Conservation (phyloP, 2,888 invertebrate genomes). For the Zygaena filipendulae region DNA sequence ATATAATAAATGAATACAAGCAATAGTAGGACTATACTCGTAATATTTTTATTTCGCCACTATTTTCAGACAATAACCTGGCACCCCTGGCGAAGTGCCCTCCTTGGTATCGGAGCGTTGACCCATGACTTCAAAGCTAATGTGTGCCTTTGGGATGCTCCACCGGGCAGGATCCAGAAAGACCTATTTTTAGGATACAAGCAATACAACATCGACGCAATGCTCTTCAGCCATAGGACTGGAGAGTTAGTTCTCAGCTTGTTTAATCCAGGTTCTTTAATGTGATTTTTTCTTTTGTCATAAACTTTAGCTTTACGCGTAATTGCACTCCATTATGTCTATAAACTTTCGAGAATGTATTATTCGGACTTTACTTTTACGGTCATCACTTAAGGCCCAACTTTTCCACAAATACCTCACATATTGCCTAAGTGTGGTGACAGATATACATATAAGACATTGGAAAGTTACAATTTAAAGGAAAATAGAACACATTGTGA, state of each 20-base stretch:
- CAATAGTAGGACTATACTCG: too few species aligned
- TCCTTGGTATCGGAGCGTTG: slow-evolving; percentile 39
- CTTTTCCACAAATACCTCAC: too few species aligned
- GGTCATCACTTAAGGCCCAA: too few species aligned
- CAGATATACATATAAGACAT: too few species aligned
- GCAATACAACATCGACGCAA: slow-evolving; percentile 36
- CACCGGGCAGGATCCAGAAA: slow-evolving; percentile 23
- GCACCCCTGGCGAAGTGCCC: slow-evolving; percentile 58
- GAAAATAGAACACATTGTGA: too few species aligned
- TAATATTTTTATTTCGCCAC: too few species aligned
- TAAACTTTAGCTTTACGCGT: background rate
- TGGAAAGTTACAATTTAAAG: too few species aligned
- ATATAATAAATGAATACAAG: too few species aligned
- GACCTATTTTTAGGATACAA: slow-evolving; percentile 21
- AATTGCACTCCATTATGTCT: background rate
- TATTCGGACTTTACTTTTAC: too few species aligned
- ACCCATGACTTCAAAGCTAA: slow-evolving; percentile 22
- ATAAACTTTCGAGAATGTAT: background rate
- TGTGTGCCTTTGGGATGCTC: slow-evolving; percentile 40
- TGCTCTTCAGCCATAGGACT: slow-evolving; percentile 51
- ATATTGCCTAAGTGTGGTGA: too few species aligned
- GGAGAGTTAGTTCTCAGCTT: slow-evolving; percentile 58
- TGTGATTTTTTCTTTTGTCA: slow-evolving; percentile 1
- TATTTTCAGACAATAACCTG: slow-evolving; percentile 50
- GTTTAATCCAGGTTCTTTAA: slow-evolving; percentile 41